Base-by-base conservation (phyloP, 1,140 invertebrate species). In the Drosophila biarmipes region DNA sequence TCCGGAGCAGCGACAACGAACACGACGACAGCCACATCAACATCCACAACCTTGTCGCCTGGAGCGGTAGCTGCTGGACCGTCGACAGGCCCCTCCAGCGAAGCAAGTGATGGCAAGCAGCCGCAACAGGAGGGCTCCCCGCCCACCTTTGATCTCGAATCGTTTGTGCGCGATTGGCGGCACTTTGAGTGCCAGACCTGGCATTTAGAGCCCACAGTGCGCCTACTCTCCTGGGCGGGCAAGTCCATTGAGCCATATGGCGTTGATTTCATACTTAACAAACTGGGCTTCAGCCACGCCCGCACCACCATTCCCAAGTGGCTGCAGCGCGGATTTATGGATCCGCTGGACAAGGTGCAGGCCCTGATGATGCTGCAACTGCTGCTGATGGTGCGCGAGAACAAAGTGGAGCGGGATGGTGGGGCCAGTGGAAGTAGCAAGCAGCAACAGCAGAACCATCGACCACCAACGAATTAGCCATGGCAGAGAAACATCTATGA, bases 271-370 rank as follows among this genome's bases (percentile, higher is more conserved):
- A 98, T 99, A 75, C 93, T 99, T 34, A 97, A 99, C 93, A 98
- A 98, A 92, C 93, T 99, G 6, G 98, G 98, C 12, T 99, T 99
- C 91, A 96, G 96, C 59, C 98, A 99, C 93, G 98, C 99, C 3
- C 94, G 98, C 42, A 98, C 97, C 40, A 99, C 99, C 34, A 99
- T 99, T 91, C 99, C 99, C 17, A 99, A 99, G 93, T 99, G 98
- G 98, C 95, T 99, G 93, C 99, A 99, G 93, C 94, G 99, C 59
- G 98, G 98, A 24, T 97, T 98, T 76, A 97, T 99, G 95, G 99
- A 99, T 93, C 98, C 98, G 0, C 92, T 98, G 24, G 98, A 99
- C 92, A 97, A 97, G 92, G 94, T 98, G 35, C 93, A 96, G 21
- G 95, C 96, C 12, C 92, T 96, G 29, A 93, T 96, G 66, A 95